Percentiles rank a stretch among this genome's conserved stretches.
These are phyloP conservation scores for Galeopterus variegatus DNA, from an alignment of 2,113 vertebrate species.

Conservation along the genomic window DNA sequence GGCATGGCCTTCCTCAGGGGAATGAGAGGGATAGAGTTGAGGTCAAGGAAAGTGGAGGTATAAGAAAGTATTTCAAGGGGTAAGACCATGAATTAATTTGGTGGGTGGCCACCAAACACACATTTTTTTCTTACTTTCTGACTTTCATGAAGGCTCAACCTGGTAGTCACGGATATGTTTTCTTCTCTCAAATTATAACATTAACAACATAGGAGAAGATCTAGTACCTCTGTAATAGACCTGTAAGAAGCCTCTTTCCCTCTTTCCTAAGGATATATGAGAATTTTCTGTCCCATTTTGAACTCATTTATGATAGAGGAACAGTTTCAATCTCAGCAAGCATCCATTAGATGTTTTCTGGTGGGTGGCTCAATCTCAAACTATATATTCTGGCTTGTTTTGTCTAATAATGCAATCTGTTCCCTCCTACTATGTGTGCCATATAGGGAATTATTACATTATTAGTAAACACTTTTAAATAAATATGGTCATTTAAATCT, in stretches of 20 bases:
- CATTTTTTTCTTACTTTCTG: not conserved
- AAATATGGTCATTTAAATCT: conserved; percentile 11
- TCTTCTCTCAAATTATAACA: not conserved
- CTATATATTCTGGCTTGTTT: not conserved
- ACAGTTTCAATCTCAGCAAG: not conserved
- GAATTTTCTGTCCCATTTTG: conserved; percentile 3
- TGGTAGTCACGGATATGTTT: not conserved
- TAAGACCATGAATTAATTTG: not conserved
- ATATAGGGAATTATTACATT: not conserved
- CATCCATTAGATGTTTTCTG: not conserved
- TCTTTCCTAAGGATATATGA: not conserved
- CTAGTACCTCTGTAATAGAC: not conserved
- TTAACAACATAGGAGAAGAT: not conserved
- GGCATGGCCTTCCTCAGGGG: not conserved
- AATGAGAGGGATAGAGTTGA: not conserved
- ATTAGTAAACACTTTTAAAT: not conserved
- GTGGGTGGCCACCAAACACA: not conserved
- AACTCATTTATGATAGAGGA: not conserved
- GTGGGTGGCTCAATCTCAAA: not conserved
- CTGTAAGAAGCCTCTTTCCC: not conserved
- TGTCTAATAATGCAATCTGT: not conserved
- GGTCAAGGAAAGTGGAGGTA: not conserved
- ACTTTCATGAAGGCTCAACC: not conserved
- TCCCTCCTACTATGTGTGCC: not conserved
- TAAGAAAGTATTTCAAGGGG: not conserved